A percentile compares a stretch with the other conserved stretches of the same genome.
These are phyloP conservation scores for Nilaparvata lugens DNA, from an alignment of 1,140 invertebrate species.

Conservation along the genomic window DNA sequence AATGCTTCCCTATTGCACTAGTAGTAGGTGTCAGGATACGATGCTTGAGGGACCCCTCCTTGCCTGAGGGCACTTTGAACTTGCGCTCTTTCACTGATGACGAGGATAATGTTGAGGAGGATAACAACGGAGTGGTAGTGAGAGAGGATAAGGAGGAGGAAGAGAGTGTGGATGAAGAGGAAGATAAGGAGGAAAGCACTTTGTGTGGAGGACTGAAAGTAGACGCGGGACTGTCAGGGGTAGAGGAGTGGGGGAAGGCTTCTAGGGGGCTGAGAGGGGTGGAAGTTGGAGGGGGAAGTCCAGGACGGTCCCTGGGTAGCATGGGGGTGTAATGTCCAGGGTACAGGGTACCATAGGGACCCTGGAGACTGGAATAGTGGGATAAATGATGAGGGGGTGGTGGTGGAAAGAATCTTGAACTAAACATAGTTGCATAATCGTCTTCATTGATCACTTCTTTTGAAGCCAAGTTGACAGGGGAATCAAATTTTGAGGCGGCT, in stretches of 20 bases:
- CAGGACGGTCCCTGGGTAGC: constrained; percentile 8
- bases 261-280: constrained; percentile 13
- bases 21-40: constrained; percentile 6
- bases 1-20: background rate
- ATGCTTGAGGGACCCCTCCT: constrained; percentile 12
- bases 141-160: background rate
- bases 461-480: constrained; percentile 10
- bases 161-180: background rate
- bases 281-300: constrained; percentile 12
- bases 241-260: constrained; percentile 11
- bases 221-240: constrained; percentile 5
- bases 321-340: constrained; percentile 17
- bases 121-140: no score
- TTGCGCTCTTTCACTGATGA: background rate
- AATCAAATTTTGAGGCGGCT: background rate
- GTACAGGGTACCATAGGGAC: constrained; percentile 15
- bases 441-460: background rate
- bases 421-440: background rate
- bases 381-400: constrained; percentile 10
- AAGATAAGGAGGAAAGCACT: background rate
- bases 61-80: constrained; percentile 17
- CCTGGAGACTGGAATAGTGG: constrained; percentile 17
- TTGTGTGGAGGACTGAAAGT: constrained; percentile 1
- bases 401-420: constrained; percentile 10
- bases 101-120: background rate